Base-by-base conservation (phyloP, 2,888 invertebrate species). In the Sarcophaga variegata region DNA sequence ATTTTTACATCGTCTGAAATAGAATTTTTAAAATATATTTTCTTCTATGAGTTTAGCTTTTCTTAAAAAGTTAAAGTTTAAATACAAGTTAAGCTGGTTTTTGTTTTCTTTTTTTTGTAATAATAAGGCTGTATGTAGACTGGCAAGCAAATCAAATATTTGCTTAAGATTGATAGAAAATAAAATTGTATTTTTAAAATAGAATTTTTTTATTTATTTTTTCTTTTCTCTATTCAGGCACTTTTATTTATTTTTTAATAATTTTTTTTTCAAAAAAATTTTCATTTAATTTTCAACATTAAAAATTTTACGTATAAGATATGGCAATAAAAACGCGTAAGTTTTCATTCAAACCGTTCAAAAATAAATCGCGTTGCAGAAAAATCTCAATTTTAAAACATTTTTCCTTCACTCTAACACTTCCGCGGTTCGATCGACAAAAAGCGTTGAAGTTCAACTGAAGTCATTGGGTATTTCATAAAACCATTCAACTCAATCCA, bases 391-490 rank as follows among this genome's bases (percentile, higher is more conserved):
- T 72, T 72, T 74, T 14, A 83, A 81, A 60, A 79, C 78, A 79
- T 84, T 14, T 54, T 54, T 54, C 17, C 1, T 54, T 54, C 4
- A 37, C 37, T 10, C 82, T 84, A 76, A 64, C 84, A 87, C 87
- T 87, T 81, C 82, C 88, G 89, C 89, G 89, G 89, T 88, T 90
- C 90, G 90, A 90, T 91, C 91, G 90, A 90, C 90, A 90, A 90
- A 91, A 91, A 91, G 90, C 90, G 91, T 90, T 91, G 90, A 91
- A 91, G 90, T 91, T 90, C 89, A 90, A 91, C 91, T 91, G 91
- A 91, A 87, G 90, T 89, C 89, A 88, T 88, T 89, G 85, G 88
- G 83, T 87, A 88, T 86, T 88, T 87, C 86, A 86, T 88, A 88
- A 88, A 89, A 86, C 89, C 89, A 88, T 88, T 87, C 86, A 87